A percentile compares a stretch with the other conserved stretches of the same genome.
Conservation (phyloP, 2,888 invertebrate genomes). For the Ferrisia virgata region DNA sequence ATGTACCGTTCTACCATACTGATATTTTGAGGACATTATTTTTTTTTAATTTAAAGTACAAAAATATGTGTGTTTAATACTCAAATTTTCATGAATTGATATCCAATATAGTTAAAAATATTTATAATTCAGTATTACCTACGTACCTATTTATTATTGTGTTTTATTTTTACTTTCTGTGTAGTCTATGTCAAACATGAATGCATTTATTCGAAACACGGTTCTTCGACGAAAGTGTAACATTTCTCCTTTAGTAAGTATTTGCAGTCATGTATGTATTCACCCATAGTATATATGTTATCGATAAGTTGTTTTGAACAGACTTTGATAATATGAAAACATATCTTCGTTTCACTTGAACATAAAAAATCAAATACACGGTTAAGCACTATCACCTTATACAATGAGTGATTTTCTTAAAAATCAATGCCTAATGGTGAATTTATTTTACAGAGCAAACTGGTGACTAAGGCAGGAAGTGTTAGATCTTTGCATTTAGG, state of each 20-base stretch:
- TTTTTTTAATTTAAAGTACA: not conserved
- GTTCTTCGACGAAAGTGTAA: not conserved
- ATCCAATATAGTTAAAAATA: not conserved
- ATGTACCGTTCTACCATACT: too few species aligned
- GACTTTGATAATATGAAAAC: not conserved
- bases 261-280: not conserved
- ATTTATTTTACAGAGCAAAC: not conserved
- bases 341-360: not conserved
- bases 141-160: not conserved
- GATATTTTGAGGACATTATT: constrained; percentile 5
- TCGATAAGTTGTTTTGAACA: not conserved
- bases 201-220: constrained; percentile 1
- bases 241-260: constrained; percentile 1
- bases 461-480: not conserved
- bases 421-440: not conserved
- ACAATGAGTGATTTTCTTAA: too few species aligned
- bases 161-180: not conserved
- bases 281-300: not conserved
- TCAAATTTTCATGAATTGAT: not conserved
- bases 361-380: too few species aligned
- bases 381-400: too few species aligned
- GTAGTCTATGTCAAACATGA: not conserved
- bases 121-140: not conserved
- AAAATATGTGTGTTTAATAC: not conserved
- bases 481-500: not conserved